Percentiles rank a stretch among this genome's conserved stretches.
Evolutionary conservation across 2,113 vertebrate species (phyloP).

Genomic region (Garra rufa): DNA sequence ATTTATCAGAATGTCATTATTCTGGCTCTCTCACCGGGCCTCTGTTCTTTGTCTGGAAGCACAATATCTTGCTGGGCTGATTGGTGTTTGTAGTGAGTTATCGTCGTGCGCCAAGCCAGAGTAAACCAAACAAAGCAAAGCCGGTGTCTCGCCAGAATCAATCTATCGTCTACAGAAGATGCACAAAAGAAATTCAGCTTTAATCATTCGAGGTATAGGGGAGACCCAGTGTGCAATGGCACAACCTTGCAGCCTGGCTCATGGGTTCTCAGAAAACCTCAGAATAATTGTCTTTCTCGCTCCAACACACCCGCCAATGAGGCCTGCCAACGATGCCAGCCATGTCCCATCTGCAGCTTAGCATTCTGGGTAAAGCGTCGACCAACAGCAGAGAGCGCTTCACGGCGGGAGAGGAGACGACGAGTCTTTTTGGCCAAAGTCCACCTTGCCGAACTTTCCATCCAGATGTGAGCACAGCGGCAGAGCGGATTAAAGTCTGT

Average conservation of each 20-base stretch:
- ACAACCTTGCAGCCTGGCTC: not conserved
- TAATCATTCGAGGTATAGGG: slow-evolving; percentile 4
- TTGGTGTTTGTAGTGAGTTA: slow-evolving; percentile 59
- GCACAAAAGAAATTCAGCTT: slow-evolving; percentile 35
- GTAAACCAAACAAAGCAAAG: slow-evolving; percentile 29
- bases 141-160: slow-evolving; percentile 37
- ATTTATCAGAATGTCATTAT: slow-evolving; percentile 60
- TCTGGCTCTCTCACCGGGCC: slow-evolving; percentile 46
- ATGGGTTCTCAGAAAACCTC: not conserved
- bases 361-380: slow-evolving; percentile 31
- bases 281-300: slow-evolving; percentile 40
- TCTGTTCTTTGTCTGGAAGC: slow-evolving; percentile 55
- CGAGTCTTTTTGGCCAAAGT: slow-evolving; percentile 13
- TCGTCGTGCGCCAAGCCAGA: slow-evolving; percentile 49
- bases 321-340: slow-evolving; percentile 17
- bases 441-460: not conserved
- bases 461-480: slow-evolving; percentile 44
- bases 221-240: not conserved
- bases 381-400: slow-evolving; percentile 1
- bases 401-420: not conserved
- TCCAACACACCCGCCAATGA: slow-evolving; percentile 25
- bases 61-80: slow-evolving; percentile 51
- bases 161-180: slow-evolving; percentile 41
- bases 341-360: slow-evolving; percentile 8
- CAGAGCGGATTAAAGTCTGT: slow-evolving; percentile 43